A percentile compares a stretch with the other conserved stretches of the same genome.
phyloP scores from a whole-genome alignment of 2,888 invertebrate species.

The Trisateles emortualis region DNA sequence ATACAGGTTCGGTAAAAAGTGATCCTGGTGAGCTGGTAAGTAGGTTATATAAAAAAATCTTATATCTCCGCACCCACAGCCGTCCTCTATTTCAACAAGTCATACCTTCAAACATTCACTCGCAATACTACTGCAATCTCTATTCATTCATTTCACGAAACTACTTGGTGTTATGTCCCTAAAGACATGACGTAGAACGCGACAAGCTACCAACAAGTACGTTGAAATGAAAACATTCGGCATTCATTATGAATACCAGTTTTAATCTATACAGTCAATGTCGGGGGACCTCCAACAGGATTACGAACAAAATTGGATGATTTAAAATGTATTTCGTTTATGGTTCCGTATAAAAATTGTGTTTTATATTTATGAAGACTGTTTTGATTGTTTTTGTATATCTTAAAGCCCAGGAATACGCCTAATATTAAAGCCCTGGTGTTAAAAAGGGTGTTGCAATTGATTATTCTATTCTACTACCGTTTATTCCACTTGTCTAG shows the following conservation, averaged over 20 bases:
- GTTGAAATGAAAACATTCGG: slow-evolving; percentile 59
- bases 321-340: slow-evolving; percentile 48
- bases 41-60: no score
- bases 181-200: slow-evolving; percentile 18
- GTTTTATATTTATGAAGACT: slow-evolving; percentile 1
- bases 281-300: slow-evolving; percentile 46
- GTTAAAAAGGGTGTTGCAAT: no score
- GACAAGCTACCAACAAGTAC: neutral
- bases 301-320: slow-evolving; percentile 59
- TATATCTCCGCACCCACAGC: no score
- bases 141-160: no score
- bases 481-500: no score
- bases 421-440: no score
- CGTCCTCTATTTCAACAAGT: neutral
- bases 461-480: no score
- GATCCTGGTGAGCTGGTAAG: no score
- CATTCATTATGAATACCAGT: slow-evolving; percentile 55
- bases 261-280: slow-evolving; percentile 52
- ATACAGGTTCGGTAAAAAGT: no score
- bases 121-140: slow-evolving; percentile 4
- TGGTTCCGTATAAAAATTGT: slow-evolving; percentile 34
- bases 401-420: no score
- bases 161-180: slow-evolving; percentile 8
- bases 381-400: neutral
- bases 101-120: neutral